These are phyloP conservation scores for Zosterops pallidus DNA, from an alignment of 2,113 vertebrate genomes.

Conservation along the genomic window DNA sequence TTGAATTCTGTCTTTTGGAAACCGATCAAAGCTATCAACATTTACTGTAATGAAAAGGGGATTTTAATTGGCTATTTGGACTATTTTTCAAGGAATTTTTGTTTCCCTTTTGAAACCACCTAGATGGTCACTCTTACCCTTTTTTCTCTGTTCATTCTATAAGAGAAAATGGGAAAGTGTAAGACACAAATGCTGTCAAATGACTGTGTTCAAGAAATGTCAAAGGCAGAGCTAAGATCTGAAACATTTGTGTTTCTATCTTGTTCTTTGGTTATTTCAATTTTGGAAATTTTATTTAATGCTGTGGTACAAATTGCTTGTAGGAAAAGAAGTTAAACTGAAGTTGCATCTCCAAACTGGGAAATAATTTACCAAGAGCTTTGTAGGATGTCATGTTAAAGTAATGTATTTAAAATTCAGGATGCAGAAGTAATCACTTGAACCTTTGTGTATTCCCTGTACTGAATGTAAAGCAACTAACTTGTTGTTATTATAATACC, in stretches of 20 bases:
- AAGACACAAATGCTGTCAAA: not conserved
- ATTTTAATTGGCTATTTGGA: not conserved
- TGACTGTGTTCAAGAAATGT: not conserved
- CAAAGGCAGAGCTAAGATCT: not conserved
- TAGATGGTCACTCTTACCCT: not conserved
- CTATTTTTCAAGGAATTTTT: not conserved
- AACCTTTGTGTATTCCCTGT: not conserved
- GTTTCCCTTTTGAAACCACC: not conserved
- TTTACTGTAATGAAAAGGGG: not conserved
- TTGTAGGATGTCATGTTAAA: not conserved
- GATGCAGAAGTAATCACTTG: not conserved
- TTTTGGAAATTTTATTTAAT: not conserved
- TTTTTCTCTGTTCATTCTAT: not conserved
- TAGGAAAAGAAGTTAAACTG: not conserved
- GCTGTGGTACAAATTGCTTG: not conserved
- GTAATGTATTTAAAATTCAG: not conserved
- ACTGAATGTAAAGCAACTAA: not conserved
- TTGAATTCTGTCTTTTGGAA: not conserved
- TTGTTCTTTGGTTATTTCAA: not conserved
- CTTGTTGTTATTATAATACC: not conserved
- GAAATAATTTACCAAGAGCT: not conserved
- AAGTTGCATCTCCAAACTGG: not conserved
- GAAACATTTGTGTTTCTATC: not conserved
- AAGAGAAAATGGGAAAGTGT: not conserved
- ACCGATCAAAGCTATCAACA: not conserved